These are phyloP conservation scores for Zoanthus sociatus DNA, from an alignment of 92 coral and sea anemone genomes.

Conservation along the genomic window DNA sequence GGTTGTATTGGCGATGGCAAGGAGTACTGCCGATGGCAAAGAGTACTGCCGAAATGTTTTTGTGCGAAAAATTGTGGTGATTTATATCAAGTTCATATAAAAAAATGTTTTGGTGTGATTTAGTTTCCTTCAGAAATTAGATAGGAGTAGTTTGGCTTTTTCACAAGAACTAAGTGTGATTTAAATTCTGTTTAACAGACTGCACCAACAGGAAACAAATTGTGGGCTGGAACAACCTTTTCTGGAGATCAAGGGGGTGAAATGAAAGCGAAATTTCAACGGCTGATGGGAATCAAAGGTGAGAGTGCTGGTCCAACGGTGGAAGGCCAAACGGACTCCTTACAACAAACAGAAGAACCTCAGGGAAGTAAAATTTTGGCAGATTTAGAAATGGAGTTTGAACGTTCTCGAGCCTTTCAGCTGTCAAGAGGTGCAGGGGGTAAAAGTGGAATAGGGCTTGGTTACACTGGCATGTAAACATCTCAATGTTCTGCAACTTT, in stretches of 20 bases:
- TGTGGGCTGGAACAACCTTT: slow-evolving; percentile 89
- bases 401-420: slow-evolving; percentile 97
- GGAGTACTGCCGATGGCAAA: too few species aligned
- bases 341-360: slow-evolving; percentile 38
- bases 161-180: neutral
- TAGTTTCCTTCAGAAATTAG: too few species aligned
- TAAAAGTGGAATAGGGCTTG: slow-evolving; percentile 98
- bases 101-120: too few species aligned
- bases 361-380: slow-evolving; percentile 74
- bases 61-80: too few species aligned
- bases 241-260: slow-evolving; percentile 95
- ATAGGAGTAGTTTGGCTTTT: too few species aligned
- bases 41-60: too few species aligned
- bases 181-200: slow-evolving; percentile 15
- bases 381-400: slow-evolving; percentile 93
- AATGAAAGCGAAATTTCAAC: slow-evolving; percentile 96
- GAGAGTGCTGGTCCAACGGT: slow-evolving; percentile 42
- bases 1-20: too few species aligned
- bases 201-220: slow-evolving; percentile 52
- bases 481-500: neutral
- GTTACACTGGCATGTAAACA: slow-evolving; percentile 81
- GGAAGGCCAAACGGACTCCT: slow-evolving; percentile 21
- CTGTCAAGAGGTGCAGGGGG: slow-evolving; percentile 99
- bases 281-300: slow-evolving; percentile 96
- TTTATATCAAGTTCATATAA: too few species aligned